phyloP scores from a whole-genome alignment of 2,888 invertebrate genomes.

The Microctonus brassicae region DNA sequence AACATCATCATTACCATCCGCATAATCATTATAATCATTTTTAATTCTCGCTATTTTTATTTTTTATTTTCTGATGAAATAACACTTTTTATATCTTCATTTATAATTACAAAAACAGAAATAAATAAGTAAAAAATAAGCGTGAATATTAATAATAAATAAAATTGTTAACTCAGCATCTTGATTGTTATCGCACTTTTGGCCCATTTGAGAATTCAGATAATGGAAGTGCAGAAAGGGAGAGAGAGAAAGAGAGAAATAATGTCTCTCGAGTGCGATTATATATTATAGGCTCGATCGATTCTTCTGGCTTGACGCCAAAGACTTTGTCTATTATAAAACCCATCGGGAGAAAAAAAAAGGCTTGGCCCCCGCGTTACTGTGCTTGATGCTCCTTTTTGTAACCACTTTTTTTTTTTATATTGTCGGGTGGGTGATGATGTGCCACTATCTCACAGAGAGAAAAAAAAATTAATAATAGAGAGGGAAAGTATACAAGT shows the following conservation, averaged over 20 bases:
- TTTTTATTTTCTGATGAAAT: not conserved
- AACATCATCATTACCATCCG: slow-evolving; percentile 3
- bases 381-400: not conserved
- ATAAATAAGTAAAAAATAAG: not conserved
- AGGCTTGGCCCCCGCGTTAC: slow-evolving; percentile 23
- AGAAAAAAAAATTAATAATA: not conserved
- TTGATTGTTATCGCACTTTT: not conserved
- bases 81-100: not conserved
- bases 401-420: not conserved
- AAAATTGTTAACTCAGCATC: slow-evolving; percentile 36
- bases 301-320: slow-evolving; percentile 43
- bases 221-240: slow-evolving; percentile 41
- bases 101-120: not conserved
- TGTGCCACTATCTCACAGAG: not conserved
- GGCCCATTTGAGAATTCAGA: slow-evolving; percentile 28
- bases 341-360: slow-evolving; percentile 42
- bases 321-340: slow-evolving; percentile 42
- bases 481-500: not conserved
- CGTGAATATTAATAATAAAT: slow-evolving; percentile 10
- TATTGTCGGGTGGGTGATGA: not conserved
- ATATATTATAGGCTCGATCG: slow-evolving; percentile 33
- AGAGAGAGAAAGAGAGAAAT: too few species aligned
- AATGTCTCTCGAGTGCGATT: slow-evolving; percentile 5
- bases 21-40: slow-evolving; percentile 8
- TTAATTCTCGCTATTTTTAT: slow-evolving; percentile 1